phyloP scores from a whole-genome alignment of 2,888 invertebrate species.

The Arge pagana region DNA sequence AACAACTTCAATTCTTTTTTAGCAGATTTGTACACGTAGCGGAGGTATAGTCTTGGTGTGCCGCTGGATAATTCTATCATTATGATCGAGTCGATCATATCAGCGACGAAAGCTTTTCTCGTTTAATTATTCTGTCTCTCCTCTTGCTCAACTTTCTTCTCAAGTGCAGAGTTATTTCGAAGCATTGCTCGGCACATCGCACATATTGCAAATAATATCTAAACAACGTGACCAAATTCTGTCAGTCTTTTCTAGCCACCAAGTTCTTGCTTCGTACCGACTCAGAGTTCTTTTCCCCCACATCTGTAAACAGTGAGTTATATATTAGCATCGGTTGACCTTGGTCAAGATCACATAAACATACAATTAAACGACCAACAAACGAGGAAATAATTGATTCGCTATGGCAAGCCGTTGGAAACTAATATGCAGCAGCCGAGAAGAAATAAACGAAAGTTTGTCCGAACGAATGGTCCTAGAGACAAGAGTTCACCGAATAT shows the following conservation, averaged over 20 bases:
- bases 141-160: conserved; percentile 28
- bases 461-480: too few relatives aligned
- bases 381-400: too few relatives aligned
- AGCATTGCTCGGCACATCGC: conserved; percentile 6
- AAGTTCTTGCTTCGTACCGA: conserved; percentile 39
- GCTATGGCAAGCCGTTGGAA: too few relatives aligned
- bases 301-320: conserved; percentile 47
- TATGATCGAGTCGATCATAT: conserved; percentile 34
- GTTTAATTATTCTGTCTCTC: conserved; percentile 23
- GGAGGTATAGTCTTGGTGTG: conserved; percentile 51
- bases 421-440: too few relatives aligned
- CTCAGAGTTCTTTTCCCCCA: conserved; percentile 39
- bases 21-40: conserved; percentile 49
- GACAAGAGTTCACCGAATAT: too few relatives aligned
- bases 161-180: conserved; percentile 10
- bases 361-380: too few relatives aligned
- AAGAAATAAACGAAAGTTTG: too few relatives aligned
- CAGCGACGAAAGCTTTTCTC: conserved; percentile 26
- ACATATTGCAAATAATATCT: conserved; percentile 9
- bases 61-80: conserved; percentile 46
- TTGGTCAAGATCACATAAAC: too few relatives aligned
- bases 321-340: too few relatives aligned
- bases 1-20: conserved; percentile 37
- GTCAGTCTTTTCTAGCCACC: conserved; percentile 35
- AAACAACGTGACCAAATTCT: conserved; percentile 34